Evolutionary conservation across 1,140 invertebrate genomes (phyloP), one percentile per base, ranked within the genome.

Genomic region (Coptotermes formosanus): DNA sequence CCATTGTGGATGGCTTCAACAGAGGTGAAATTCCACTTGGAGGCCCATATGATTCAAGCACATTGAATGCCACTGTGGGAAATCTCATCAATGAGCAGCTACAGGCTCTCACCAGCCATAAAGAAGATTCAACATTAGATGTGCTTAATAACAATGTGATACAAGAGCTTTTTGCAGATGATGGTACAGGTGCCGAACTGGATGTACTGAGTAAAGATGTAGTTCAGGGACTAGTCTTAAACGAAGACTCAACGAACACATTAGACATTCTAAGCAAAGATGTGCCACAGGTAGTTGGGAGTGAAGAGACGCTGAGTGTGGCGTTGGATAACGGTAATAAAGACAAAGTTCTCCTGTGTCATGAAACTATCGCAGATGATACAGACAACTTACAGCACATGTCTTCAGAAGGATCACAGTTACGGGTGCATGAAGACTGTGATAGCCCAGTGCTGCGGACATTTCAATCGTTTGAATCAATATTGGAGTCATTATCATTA

Each of bases 81-180:
- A 75, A 30, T 30, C n/a, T 75, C 3, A 75, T 75, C 25, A 75
- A 75, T 75, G 64, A 75, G 14, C 64, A 75, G 6, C 64, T 75
- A 12, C 64, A 75, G n/a, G 64, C 64, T 30, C n/a, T 75, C 4
- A 75, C 64, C 14, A 75, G 25, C n/a, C 64, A 75, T 75, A 75
- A 75, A 14, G 64, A 75, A 30, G 64, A 75, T 75, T 75, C 64
- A 30, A n/a, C 64, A 11, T 75, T 75, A 75, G 64, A 75, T 30
- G 64, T 75, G 64, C n/a, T 75, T 25, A 75, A 75, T 75, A 75
- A 75, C n/a, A 75, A 75, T 75, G n/a, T 75, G 64, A 75, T 75
- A 75, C 64, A 75, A 30, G 64, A 75, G n/a, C 64, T 75, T 25
- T 75, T 75, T 75, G 64, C 64, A 75, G 64, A 75, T 75, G 64